These are phyloP conservation scores for Drosophila watanabei DNA, from an alignment of 1,140 invertebrate genomes.

Conservation along the genomic window DNA sequence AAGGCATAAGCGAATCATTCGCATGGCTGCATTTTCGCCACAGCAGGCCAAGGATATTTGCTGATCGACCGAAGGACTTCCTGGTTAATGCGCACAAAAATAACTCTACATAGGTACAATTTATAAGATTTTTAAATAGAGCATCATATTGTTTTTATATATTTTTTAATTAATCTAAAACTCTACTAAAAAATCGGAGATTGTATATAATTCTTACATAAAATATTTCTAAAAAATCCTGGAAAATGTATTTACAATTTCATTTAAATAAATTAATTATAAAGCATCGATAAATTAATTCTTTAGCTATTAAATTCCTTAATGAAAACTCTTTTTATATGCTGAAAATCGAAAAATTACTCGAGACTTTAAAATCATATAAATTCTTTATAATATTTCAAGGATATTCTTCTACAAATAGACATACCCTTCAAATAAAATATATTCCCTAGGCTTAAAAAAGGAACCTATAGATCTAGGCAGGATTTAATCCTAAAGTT, in stretches of 20 bases:
- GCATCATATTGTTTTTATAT: not conserved
- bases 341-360: no score
- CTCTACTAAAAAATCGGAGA: not conserved
- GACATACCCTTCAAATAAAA: not conserved
- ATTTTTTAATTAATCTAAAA: not conserved
- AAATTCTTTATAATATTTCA: no score
- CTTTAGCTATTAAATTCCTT: no score
- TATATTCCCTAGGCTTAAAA: not conserved
- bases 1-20: constrained; percentile 85
- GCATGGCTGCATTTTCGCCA: constrained; percentile 76
- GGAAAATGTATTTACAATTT: no score
- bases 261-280: no score
- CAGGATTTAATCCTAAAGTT: not conserved
- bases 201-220: not conserved
- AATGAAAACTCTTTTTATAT: no score
- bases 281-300: not conserved
- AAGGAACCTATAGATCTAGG: not conserved
- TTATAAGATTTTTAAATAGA: not conserved
- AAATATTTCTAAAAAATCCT: no score
- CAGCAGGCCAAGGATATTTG: constrained; percentile 27
- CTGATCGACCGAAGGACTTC: constrained; percentile 25
- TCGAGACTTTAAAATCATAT: no score
- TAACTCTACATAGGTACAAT: fast-evolving
- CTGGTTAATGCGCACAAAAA: not conserved
- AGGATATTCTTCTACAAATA: no score